Evolutionary conservation across 2,113 vertebrate genomes (phyloP), one percentile per base, ranked within the genome.

Genomic region (Chaetura pelagica): DNA sequence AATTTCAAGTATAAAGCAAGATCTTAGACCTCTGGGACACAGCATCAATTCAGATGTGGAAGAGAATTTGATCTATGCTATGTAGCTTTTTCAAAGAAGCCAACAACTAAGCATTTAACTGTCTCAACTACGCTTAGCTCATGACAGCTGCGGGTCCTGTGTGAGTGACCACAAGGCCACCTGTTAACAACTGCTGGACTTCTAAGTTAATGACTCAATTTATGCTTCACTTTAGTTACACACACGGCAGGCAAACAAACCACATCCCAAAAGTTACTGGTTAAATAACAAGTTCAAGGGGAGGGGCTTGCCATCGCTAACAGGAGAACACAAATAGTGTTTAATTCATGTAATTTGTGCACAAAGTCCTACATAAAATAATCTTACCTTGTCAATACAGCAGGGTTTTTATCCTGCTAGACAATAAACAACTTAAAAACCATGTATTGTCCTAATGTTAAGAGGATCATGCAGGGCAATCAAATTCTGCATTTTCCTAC

Each of bases 101-200:
- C 44, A 74, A 26, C 0, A 1, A 54, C n/a, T 40, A 54, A 90
- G 13, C 44, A 81, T 1, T 42, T 61, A 75, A 51, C 34, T 32
- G 16, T 46, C 51, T 51, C 80, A 66, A 32, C 38, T 21, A 16
- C 2, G 4, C 27, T 54, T 16, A 54, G 62, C 30, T 52, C 4
- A 0, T 34, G 61, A 55, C 10, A 84, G 52, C 57, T 40, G 35
- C 26, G 57, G 32, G 51, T 46, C 32, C 63, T 48, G 27, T 21
- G 34, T 0, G 1, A 76, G 49, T 1, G 7, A 79, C 32, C 23
- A 12, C 44, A 26, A 10, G 51, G 58, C 29, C 29, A 51, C 32
- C 26, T 21, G 3, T 9, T 52, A 13, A 10, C 4, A 0, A 52
- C 0, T 32, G 32, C 17, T 38, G 35, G 22, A 59, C 49, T 57